phyloP scores from a whole-genome alignment of 2,888 invertebrate species.

The Cerceris ruficornis region DNA sequence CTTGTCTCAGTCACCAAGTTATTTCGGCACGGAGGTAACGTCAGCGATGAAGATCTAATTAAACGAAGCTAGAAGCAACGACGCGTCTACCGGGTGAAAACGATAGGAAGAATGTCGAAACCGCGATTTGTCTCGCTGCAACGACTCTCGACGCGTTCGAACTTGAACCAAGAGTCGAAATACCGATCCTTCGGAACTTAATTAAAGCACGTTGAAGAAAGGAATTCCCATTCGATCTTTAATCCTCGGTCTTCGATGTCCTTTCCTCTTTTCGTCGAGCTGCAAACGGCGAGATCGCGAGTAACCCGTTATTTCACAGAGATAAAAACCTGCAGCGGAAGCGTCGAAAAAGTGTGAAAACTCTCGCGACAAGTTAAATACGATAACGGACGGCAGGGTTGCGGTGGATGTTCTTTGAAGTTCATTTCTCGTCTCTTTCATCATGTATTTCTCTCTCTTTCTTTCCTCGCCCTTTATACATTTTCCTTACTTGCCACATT shows the following conservation, averaged over 20 bases:
- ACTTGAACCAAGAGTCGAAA: constrained; percentile 16
- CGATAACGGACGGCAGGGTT: constrained; percentile 26
- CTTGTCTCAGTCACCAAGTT: too few relatives aligned
- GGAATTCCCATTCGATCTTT: constrained; percentile 38
- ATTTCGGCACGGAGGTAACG: background rate
- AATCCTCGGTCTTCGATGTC: constrained; percentile 19
- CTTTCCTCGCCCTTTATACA: background rate
- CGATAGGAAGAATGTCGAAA: constrained; percentile 25
- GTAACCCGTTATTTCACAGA: constrained; percentile 33
- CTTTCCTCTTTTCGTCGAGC: background rate
- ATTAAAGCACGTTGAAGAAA: constrained; percentile 48
- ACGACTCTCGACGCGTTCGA: background rate
- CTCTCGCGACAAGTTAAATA: constrained; percentile 38
- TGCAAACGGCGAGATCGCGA: constrained; percentile 10
- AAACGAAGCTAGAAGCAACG: background rate
- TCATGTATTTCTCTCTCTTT: background rate
- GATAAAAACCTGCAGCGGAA: constrained; percentile 37
- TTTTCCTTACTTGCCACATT: background rate
- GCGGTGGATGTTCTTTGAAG: constrained; percentile 40
- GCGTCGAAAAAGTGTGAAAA: constrained; percentile 32
- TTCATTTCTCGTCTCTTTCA: constrained; percentile 5
- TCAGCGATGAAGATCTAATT: background rate
- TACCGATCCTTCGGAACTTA: constrained; percentile 41
- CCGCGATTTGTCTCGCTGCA: constrained; percentile 25
- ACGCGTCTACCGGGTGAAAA: background rate